A percentile compares a stretch with the other conserved stretches of the same genome.
Conservation (phyloP, 2,797 vertebrate genomes). For the Epinephelus malabaricus region DNA sequence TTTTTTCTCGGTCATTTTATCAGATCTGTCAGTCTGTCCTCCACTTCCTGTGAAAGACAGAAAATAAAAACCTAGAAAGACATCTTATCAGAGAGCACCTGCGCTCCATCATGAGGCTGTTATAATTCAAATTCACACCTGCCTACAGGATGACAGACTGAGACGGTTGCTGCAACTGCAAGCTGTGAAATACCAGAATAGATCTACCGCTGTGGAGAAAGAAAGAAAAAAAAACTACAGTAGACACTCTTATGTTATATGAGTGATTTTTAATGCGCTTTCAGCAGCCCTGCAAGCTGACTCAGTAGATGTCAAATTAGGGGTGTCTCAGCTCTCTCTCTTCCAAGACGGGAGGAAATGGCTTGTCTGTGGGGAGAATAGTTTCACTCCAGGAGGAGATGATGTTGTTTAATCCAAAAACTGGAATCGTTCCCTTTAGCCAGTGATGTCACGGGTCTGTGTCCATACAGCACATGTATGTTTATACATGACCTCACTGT, state of each 20-base stretch:
- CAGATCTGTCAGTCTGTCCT: neutral
- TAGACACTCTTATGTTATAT: constrained; percentile 38
- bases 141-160: constrained; percentile 34
- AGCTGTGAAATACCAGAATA: constrained; percentile 37
- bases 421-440: constrained; percentile 43
- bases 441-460: constrained; percentile 47
- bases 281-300: constrained; percentile 60
- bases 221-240: constrained; percentile 13
- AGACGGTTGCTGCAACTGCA: constrained; percentile 23
- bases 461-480: neutral
- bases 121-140: constrained; percentile 50
- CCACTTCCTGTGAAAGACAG: constrained; percentile 2
- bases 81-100: constrained; percentile 21
- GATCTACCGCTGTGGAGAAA: constrained; percentile 27
- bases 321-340: constrained; percentile 44
- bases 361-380: constrained; percentile 35
- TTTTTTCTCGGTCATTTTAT: neutral
- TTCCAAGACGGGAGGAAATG: constrained; percentile 52
- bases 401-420: constrained; percentile 52
- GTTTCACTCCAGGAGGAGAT: constrained; percentile 45
- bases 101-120: constrained; percentile 15
- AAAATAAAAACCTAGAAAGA: constrained; percentile 22
- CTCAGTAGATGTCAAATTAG: constrained; percentile 69
- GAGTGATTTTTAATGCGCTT: constrained; percentile 60
- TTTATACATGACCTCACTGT: constrained; percentile 52